phyloP scores from a whole-genome alignment of 2,113 vertebrate species.

The Lutjanus erythropterus region DNA sequence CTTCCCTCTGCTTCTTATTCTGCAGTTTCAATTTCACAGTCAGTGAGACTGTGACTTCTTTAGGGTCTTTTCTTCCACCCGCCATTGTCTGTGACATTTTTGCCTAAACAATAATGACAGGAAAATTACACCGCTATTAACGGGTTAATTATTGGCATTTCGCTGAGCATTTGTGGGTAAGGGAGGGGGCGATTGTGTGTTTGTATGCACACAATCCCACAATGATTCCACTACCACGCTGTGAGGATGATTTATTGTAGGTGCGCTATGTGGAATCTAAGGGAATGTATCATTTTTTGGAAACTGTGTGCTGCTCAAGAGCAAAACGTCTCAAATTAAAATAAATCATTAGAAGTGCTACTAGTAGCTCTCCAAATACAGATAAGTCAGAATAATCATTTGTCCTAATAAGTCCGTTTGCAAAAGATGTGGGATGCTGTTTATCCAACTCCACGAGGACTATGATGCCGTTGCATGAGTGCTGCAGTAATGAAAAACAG shows the following conservation, averaged over 20 bases:
- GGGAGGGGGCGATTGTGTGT: background rate
- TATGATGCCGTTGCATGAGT: constrained; percentile 11
- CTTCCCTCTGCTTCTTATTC: constrained; percentile 8
- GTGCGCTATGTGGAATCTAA: background rate
- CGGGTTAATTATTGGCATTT: constrained; percentile 59
- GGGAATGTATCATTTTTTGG: background rate
- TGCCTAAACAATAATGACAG: constrained; percentile 50
- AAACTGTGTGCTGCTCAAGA: background rate
- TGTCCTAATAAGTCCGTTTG: background rate
- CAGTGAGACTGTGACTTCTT: constrained; percentile 33
- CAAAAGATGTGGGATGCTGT: background rate
- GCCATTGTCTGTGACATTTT: constrained; percentile 41
- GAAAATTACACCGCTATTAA: constrained; percentile 44
- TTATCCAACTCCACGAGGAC: constrained; percentile 24
- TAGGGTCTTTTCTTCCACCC: constrained; percentile 12
- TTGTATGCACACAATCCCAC: background rate
- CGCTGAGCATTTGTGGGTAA: constrained; percentile 19
- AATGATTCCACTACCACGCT: background rate
- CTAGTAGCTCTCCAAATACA: background rate
- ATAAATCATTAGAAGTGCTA: background rate
- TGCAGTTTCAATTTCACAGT: constrained; percentile 56
- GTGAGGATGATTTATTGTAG: background rate
- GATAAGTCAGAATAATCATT: constrained; percentile 11
- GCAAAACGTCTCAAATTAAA: background rate
- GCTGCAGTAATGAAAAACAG: constrained; percentile 61